These are phyloP conservation scores for Diplodus sargus DNA, from an alignment of 2,797 vertebrate species.

Conservation along the genomic window DNA sequence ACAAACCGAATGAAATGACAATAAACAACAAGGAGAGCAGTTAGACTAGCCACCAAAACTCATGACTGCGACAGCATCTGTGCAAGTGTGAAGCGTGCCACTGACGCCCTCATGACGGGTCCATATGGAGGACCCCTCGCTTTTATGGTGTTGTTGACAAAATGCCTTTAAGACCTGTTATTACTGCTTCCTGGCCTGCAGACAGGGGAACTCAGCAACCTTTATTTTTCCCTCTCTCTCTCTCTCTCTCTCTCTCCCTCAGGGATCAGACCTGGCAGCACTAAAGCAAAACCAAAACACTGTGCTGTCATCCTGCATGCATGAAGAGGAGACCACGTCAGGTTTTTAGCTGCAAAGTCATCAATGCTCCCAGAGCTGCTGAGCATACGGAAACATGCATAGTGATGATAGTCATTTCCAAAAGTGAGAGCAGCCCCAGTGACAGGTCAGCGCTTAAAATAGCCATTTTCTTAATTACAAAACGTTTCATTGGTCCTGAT, in stretches of 20 bases:
- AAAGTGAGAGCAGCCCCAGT: constrained; percentile 50
- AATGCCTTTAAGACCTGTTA: constrained; percentile 68
- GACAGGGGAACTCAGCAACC: constrained; percentile 56
- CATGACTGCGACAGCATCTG: background rate
- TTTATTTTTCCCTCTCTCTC: background rate
- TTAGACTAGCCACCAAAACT: background rate
- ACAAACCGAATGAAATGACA: background rate
- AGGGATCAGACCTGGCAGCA: constrained; percentile 22
- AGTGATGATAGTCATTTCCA: constrained; percentile 54
- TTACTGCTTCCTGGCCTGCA: constrained; percentile 74
- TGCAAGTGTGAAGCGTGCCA: background rate
- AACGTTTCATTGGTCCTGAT: constrained; percentile 30
- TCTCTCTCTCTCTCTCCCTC: background rate
- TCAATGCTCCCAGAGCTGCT: constrained; percentile 29
- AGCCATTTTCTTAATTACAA: constrained; percentile 58
- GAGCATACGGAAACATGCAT: constrained; percentile 53
- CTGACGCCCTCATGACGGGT: constrained; percentile 45
- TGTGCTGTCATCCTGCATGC: constrained; percentile 44
- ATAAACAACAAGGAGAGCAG: background rate
- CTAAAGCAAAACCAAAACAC: constrained; percentile 40
- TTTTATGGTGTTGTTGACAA: constrained; percentile 75
- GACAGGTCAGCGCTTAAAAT: constrained; percentile 53
- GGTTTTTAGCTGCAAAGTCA: constrained; percentile 24
- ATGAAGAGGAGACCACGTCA: background rate
- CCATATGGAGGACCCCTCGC: constrained; percentile 51